Evolutionary conservation across 2,888 invertebrate genomes (phyloP).

Genomic region (Diarsia dahlii): DNA sequence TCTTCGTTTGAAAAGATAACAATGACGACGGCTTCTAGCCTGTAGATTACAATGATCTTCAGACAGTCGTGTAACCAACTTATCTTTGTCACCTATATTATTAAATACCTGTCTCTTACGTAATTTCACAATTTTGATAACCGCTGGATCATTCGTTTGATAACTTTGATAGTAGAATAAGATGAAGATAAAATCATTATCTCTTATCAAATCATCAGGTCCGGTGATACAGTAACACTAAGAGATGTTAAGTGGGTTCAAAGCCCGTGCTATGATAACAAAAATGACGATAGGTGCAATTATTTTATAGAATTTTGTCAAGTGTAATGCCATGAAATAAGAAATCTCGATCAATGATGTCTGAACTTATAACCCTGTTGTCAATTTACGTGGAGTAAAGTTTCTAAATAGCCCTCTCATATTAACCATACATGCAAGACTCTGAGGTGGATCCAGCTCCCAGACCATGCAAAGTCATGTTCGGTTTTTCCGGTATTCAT

Average conservation of each 20-base stretch:
- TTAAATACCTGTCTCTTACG: slow-evolving; percentile 15
- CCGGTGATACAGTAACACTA: background rate
- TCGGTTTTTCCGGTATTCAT: background rate
- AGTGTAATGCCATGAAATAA: background rate
- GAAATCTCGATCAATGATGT: background rate
- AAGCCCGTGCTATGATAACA: slow-evolving; percentile 13
- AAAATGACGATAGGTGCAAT: background rate
- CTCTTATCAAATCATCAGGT: background rate
- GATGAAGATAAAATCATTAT: slow-evolving; percentile 27
- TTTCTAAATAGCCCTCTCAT: background rate
- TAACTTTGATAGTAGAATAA: background rate
- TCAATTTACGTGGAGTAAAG: background rate
- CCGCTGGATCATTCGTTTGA: background rate
- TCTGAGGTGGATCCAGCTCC: too few relatives aligned
- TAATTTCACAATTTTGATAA: background rate
- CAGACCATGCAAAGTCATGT: background rate
- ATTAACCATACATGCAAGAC: background rate
- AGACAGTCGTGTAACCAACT: background rate
- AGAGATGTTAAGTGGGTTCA: slow-evolving; percentile 24
- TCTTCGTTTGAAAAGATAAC: background rate
- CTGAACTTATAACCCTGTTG: background rate
- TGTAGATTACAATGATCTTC: background rate
- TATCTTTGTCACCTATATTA: slow-evolving; percentile 1
- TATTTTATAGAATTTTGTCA: background rate
- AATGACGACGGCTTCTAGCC: background rate